phyloP scores from a whole-genome alignment of 2,888 invertebrate species.

The Hoplodrina ambigua region DNA sequence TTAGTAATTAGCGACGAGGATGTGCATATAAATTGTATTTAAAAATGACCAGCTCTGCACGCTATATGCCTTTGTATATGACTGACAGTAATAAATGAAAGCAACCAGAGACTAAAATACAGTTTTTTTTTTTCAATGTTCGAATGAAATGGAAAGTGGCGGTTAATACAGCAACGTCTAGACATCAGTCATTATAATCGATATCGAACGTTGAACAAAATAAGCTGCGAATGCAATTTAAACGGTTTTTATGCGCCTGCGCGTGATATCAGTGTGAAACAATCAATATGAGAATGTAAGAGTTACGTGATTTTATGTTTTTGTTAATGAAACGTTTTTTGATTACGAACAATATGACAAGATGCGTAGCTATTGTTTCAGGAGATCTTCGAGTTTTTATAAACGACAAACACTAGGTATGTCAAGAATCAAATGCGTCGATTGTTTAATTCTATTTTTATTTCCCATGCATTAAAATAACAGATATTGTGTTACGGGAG shows the following conservation, averaged over 20 bases:
- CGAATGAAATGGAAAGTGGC: conserved; percentile 37
- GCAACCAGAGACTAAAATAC: conserved; percentile 22
- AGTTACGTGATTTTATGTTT: conserved; percentile 31
- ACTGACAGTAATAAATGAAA: conserved; percentile 49
- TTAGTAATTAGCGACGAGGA: conserved; percentile 23
- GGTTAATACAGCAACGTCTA: conserved; percentile 22
- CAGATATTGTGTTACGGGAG: conserved; percentile 17
- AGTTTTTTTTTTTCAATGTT: conserved; percentile 5
- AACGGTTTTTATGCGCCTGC: conserved; percentile 10
- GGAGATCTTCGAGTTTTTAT: conserved; percentile 1
- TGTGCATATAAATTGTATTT: conserved; percentile 35
- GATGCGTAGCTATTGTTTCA: conserved; percentile 28
- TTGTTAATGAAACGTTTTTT: conserved; percentile 5
- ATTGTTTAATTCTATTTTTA: conserved; percentile 39
- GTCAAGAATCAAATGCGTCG: neutral
- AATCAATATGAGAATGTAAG: conserved; percentile 26
- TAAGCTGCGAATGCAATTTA: conserved; percentile 1
- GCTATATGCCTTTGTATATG: conserved; percentile 35
- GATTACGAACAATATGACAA: conserved; percentile 6
- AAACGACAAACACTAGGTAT: conserved; percentile 5
- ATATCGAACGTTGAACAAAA: conserved; percentile 15
- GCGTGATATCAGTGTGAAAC: conserved; percentile 17
- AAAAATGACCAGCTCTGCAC: conserved; percentile 27
- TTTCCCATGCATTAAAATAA: conserved; percentile 36
- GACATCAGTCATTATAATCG: conserved; percentile 25